Evolutionary conservation across 2,888 invertebrate genomes (phyloP), one percentile per base, ranked within the genome.

Genomic region (Leptinotarsa rubiginosa): DNA sequence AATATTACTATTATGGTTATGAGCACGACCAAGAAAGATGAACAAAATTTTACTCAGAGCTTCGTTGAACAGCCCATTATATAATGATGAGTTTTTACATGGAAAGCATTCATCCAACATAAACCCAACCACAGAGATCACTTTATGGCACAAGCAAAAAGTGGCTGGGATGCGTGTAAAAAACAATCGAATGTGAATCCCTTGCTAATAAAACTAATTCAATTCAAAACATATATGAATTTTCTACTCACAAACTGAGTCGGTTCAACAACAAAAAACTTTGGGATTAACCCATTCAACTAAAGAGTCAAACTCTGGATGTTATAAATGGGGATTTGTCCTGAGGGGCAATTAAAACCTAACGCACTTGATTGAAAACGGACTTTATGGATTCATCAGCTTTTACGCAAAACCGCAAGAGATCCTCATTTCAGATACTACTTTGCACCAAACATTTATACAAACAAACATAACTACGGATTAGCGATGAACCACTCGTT

Each of bases 361-460:
- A 25, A 56, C 56, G 12, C 56, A 56, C 56, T 56, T 56, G 56
- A 56, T 56, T 56, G 56, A 56, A 56, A 56, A 56, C 56, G 56
- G 56, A 22, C 56, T 56, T 56, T 56, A 56, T 56, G 56, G 56
- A 56, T 56, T 56, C 22, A 56, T 56, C 56, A 22, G 56, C 56
- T 56, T 56, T 56, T 22, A 56, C 20, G 56, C 56, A 56, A 22
- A 22, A 41, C 56, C 56, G 4, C 56, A 22, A 13, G 22, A 56
- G 20, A 56, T 56, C 56, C 56, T 20, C 13, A 22, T 56, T 56
- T 25, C 15, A 56, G 56, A 15, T 20, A 22, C 56, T 20, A 56
- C 56, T 56, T 15, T 56, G 56, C 56, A 56, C 56, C 56, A 22
- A 56, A 56, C 56, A 56, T 56, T 56, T 22, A 56, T 22, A 56